These are phyloP conservation scores for Montipora capitata DNA, from an alignment of 92 coral and sea anemone genomes.

Conservation along the genomic window DNA sequence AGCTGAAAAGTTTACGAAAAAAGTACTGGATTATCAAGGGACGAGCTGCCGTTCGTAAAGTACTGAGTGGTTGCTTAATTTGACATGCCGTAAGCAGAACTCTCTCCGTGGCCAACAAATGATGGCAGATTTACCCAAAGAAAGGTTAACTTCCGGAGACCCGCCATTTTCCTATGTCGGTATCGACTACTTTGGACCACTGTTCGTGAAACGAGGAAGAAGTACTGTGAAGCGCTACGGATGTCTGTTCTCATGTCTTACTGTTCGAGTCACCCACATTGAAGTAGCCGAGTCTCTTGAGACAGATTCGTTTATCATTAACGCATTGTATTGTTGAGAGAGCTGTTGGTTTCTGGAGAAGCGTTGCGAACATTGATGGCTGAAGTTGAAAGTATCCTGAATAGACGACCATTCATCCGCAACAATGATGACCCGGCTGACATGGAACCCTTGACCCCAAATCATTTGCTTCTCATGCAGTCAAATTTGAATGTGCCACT, in stretches of 20 bases:
- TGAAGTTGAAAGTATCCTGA: not conserved
- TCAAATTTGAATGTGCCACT: not conserved
- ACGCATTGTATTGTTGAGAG: slow-evolving; percentile 4
- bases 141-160: not conserved
- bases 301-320: slow-evolving; percentile 22
- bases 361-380: not conserved
- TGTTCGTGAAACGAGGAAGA: no score
- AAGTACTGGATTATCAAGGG: slow-evolving; percentile 41
- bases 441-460: not conserved
- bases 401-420: not conserved
- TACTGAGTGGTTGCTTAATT: no score
- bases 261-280: not conserved
- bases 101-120: slow-evolving; percentile 11
- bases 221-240: no score
- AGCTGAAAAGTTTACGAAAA: no score
- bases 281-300: not conserved
- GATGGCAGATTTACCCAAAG: not conserved
- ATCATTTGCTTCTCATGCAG: not conserved
- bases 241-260: no score
- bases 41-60: slow-evolving; percentile 55
- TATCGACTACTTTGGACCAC: no score
- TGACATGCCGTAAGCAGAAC: not conserved
- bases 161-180: not conserved
- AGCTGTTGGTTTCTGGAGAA: no score
- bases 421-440: not conserved